A percentile compares a stretch with the other conserved stretches of the same genome.
These are phyloP conservation scores for Vulpes lagopus DNA, from an alignment of 2,113 vertebrate genomes.

Conservation along the genomic window DNA sequence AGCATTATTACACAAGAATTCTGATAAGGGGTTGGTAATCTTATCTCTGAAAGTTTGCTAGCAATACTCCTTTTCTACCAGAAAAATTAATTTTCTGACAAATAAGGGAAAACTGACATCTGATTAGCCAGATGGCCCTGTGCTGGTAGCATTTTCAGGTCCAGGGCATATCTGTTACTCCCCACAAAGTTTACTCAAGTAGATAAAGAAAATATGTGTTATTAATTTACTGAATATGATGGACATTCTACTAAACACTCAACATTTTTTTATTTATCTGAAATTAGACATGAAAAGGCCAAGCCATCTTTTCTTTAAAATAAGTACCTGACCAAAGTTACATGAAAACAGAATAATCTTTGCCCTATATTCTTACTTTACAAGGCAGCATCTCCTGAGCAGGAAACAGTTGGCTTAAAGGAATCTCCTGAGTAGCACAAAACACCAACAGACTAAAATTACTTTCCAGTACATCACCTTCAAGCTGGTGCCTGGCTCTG, in stretches of 20 bases:
- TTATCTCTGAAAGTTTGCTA: slow-evolving; percentile 51
- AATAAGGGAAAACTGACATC: slow-evolving; percentile 68
- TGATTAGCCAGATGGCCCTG: slow-evolving; percentile 78
- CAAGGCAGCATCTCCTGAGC: neutral
- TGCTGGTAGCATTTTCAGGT: slow-evolving; percentile 34
- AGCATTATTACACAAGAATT: neutral
- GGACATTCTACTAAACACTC: neutral
- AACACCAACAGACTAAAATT: slow-evolving; percentile 73
- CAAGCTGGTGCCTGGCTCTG: slow-evolving; percentile 61
- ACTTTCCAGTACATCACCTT: slow-evolving; percentile 69
- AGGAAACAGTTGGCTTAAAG: slow-evolving; percentile 71
- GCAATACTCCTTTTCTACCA: slow-evolving; percentile 44
- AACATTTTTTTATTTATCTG: neutral
- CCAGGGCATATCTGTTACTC: neutral
- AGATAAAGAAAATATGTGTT: slow-evolving; percentile 24
- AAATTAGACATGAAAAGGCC: neutral
- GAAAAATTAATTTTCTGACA: slow-evolving; percentile 58
- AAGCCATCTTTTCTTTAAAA: neutral
- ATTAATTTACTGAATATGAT: slow-evolving; percentile 31
- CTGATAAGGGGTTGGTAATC: slow-evolving; percentile 27
- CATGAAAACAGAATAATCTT: neutral
- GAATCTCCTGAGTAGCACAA: slow-evolving; percentile 73
- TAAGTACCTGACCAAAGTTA: neutral
- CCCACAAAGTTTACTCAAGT: slow-evolving; percentile 42
- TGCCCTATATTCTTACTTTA: slow-evolving; percentile 11